Base-by-base conservation (phyloP, 2,113 vertebrate species). In the Corythaeola cristata region DNA sequence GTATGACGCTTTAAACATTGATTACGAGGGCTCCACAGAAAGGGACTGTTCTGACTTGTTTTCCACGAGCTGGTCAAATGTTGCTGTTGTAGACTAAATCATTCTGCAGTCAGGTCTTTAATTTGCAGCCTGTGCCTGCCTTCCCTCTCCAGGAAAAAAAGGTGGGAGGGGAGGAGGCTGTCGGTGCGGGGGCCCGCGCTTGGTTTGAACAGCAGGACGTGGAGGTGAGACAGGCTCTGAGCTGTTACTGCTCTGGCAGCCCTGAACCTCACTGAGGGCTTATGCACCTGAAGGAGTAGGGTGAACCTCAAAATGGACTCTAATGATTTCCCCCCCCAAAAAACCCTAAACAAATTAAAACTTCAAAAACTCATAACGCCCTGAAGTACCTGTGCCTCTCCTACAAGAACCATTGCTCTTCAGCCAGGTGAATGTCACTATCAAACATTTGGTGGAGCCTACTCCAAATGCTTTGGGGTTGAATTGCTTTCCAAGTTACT, bases 331-430 rank as follows among this genome's bases (percentile, higher is more conserved):
- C 21, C 18, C 24, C 18, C n/a, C 17, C 8, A 50, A 72, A 59
- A 33, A 53, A 44, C 41, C 11, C 3, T 2, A 63, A 82, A 19
- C 24, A 45, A 52, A 64, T 28, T 7, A 32, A 79, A 39, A 2
- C 9, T 37, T 49, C 15, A 49, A 32, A 60, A 26, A 2, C 14
- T 7, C 13, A 4, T 52, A n/a, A 0, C 20, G 18, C 17, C 0
- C 1, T 20, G 12, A 53, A 41, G 22, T 27, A 35, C 47, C 26
- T 0, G 0, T 83, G 32, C 22, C 26, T 62, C 28, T 85, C n/a
- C 35, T 71, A 30, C 44, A 33, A 26, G 26, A 89, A 23, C 12
- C 12, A 15, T 44, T 83, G 35, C 11, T 71, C 17, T 73, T 90
- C 47, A 78, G 5, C 10, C 47, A 59, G 33, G 20, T 56, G 60